These are phyloP conservation scores for Lacanobia oleracea DNA, from an alignment of 2,888 invertebrate species.

Conservation along the genomic window DNA sequence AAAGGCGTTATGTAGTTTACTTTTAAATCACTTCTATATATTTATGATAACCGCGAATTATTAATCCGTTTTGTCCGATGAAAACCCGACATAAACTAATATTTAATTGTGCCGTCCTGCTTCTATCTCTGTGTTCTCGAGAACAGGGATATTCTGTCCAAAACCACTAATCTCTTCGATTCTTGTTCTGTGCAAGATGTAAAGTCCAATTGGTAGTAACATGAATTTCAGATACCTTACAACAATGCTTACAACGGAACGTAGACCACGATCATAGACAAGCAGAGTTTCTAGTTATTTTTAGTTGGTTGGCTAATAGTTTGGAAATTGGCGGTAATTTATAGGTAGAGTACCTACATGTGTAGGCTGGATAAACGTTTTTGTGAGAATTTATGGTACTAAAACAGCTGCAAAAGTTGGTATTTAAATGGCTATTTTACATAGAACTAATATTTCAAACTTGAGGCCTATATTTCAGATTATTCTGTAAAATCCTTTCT, in stretches of 20 bases:
- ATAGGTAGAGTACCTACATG: not conserved
- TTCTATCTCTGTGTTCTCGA: constrained; percentile 5
- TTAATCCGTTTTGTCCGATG: too few relatives aligned
- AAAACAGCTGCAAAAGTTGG: constrained; percentile 6
- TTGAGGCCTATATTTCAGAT: too few relatives aligned
- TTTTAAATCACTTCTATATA: not conserved
- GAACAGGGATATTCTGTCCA: not conserved
- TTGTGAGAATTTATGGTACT: not conserved
- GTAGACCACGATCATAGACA: constrained; percentile 19
- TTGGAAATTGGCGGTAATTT: constrained; percentile 23
- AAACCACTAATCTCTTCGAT: constrained; percentile 5
- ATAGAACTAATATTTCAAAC: not conserved
- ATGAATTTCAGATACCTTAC: constrained; percentile 22
- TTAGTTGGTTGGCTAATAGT: constrained; percentile 30
- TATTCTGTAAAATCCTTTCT: too few relatives aligned
- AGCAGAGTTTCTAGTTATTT: constrained; percentile 25
- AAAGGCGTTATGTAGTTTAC: too few relatives aligned
- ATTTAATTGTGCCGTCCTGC: not conserved
- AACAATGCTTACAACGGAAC: constrained; percentile 25
- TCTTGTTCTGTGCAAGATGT: constrained; percentile 6
- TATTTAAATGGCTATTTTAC: constrained; percentile 5
- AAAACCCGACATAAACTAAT: not conserved
- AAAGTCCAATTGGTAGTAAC: constrained; percentile 15
- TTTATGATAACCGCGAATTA: too few relatives aligned
- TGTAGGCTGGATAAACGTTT: constrained; percentile 10